phyloP scores from a whole-genome alignment of 1,140 invertebrate genomes.

The Drosophila baimaii region DNA sequence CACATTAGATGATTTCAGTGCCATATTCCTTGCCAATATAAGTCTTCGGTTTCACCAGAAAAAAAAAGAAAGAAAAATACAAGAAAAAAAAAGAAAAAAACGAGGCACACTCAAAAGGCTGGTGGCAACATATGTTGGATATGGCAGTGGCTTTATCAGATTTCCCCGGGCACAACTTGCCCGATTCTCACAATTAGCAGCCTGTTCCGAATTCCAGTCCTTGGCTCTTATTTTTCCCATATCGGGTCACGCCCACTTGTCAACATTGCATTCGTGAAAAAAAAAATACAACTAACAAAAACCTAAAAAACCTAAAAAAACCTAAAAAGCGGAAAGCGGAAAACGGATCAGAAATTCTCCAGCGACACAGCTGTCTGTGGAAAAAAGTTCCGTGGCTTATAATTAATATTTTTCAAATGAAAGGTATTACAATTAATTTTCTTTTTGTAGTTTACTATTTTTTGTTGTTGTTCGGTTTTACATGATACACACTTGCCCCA shows the following conservation, averaged over 20 bases:
- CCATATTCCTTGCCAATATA: slow-evolving; percentile 51
- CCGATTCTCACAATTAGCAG: slow-evolving; percentile 51
- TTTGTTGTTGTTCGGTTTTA: slow-evolving; percentile 15
- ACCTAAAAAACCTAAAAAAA: slow-evolving; percentile 9
- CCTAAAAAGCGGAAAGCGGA: slow-evolving; percentile 10
- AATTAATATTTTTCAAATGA: slow-evolving; percentile 79
- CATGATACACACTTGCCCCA: slow-evolving; percentile 16
- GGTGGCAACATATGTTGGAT: slow-evolving; percentile 54
- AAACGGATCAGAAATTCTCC: slow-evolving; percentile 55
- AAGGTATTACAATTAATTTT: slow-evolving; percentile 70
- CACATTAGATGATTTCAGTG: slow-evolving; percentile 56
- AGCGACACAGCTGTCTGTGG: slow-evolving; percentile 31
- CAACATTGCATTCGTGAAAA: slow-evolving; percentile 63
- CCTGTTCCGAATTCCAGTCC: slow-evolving; percentile 21
- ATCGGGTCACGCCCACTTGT: slow-evolving; percentile 61
- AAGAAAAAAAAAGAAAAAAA: not conserved
- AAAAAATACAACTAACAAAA: not conserved
- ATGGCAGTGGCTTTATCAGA: slow-evolving; percentile 36
- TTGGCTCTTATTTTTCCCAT: slow-evolving; percentile 26
- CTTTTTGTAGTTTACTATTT: slow-evolving; percentile 19
- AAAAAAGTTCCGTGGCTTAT: slow-evolving; percentile 52
- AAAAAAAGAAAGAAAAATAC: not conserved
- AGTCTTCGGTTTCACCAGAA: slow-evolving; percentile 60
- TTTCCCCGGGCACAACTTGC: slow-evolving; percentile 35
- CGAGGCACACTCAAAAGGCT: slow-evolving; percentile 8